A percentile compares a stretch with the other conserved stretches of the same genome.
phyloP scores from a whole-genome alignment of 2,113 vertebrate genomes.

The Urocitellus parryii region DNA sequence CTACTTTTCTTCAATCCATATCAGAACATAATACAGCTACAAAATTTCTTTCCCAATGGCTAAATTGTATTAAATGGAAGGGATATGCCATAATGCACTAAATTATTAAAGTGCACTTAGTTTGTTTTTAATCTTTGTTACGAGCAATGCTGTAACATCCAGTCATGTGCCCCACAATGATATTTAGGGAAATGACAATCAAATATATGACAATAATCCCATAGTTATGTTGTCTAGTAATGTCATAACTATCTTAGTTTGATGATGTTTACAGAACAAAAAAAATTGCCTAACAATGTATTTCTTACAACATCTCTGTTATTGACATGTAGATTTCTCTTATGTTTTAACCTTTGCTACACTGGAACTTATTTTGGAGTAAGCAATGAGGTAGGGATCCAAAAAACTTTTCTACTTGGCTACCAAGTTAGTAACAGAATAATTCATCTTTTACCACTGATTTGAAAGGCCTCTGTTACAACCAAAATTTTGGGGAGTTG shows the following conservation, averaged over 20 bases:
- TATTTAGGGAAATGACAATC: neutral
- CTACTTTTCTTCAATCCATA: neutral
- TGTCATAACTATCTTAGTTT: neutral
- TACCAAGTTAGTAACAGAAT: neutral
- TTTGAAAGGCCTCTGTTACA: slow-evolving; percentile 21
- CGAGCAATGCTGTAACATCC: neutral
- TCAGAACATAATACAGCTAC: neutral
- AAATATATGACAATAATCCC: neutral
- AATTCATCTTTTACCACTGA: slow-evolving; percentile 32
- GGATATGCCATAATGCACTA: neutral
- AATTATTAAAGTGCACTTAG: neutral
- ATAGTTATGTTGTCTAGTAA: neutral
- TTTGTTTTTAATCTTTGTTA: neutral
- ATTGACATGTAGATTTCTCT: neutral
- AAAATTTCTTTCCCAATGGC: neutral
- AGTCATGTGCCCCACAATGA: neutral
- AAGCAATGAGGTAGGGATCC: neutral
- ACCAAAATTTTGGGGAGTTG: neutral
- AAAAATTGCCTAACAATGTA: neutral
- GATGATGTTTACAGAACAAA: neutral
- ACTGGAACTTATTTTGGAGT: slow-evolving; percentile 16
- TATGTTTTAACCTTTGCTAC: neutral
- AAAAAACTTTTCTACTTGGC: neutral
- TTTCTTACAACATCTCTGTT: neutral
- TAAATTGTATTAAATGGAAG: neutral